Percentiles rank a stretch among this genome's conserved stretches.
Evolutionary conservation across 2,797 vertebrate species (phyloP).

Genomic region (Phoxinus dragarum): DNA sequence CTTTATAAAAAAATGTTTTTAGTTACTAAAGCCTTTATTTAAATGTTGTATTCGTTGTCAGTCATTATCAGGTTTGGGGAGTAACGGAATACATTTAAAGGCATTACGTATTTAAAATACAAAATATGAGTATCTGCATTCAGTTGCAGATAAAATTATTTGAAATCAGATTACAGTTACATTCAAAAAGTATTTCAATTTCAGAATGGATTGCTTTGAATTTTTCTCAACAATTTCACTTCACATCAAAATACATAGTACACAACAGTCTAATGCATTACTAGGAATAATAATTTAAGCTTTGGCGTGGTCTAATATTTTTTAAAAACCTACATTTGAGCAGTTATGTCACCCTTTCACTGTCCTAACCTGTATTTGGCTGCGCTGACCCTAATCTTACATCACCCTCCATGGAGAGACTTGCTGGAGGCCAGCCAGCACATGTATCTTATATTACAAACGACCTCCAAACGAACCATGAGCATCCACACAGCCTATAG

Average conservation of each 20-base stretch:
- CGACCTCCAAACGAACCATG: conserved; percentile 69
- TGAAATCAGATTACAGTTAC: conserved; percentile 2
- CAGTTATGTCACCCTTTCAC: conserved; percentile 50
- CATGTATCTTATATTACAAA: conserved; percentile 73
- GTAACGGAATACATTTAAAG: background rate
- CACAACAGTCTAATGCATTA: background rate
- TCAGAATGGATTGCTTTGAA: background rate
- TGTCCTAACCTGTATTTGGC: conserved; percentile 64
- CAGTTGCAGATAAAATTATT: background rate
- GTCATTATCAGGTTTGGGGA: background rate
- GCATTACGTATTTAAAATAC: background rate
- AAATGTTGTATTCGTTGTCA: background rate
- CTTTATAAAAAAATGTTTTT: background rate
- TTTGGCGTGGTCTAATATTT: background rate
- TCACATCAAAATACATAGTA: background rate
- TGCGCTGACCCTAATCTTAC: conserved; percentile 68
- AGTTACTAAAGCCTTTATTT: background rate
- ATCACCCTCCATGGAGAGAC: conserved; percentile 63
- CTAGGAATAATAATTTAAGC: conserved; percentile 11
- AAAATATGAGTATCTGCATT: background rate
- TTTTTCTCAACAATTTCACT: background rate
- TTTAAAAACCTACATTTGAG: conserved; percentile 46
- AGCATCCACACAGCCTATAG: conserved; percentile 45
- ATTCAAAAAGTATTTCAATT: background rate
- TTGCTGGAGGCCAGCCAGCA: conserved; percentile 69